A percentile compares a stretch with the other conserved stretches of the same genome.
phyloP scores from a whole-genome alignment of 2,888 invertebrate species.

The Euproctis similis region DNA sequence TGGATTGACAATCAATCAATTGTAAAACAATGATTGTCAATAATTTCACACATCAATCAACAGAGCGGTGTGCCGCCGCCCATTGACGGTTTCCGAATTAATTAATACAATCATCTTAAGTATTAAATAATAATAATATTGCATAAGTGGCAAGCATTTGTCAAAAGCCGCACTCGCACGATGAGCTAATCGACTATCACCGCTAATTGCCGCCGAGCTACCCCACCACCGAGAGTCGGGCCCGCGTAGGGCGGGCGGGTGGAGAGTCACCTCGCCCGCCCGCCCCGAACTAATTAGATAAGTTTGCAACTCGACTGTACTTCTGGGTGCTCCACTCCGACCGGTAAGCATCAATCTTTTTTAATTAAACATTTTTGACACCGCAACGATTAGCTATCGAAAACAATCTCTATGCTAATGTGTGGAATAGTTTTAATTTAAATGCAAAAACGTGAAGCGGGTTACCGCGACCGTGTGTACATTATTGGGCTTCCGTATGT shows the following conservation, averaged over 20 bases:
- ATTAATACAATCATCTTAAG: slow-evolving; percentile 55
- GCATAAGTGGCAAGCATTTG: slow-evolving; percentile 68
- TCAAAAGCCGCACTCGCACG: slow-evolving; percentile 73
- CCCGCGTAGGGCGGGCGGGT: slow-evolving; percentile 10
- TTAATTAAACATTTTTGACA: slow-evolving; percentile 76
- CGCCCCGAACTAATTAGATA: slow-evolving; percentile 72
- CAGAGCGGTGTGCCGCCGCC: slow-evolving; percentile 7
- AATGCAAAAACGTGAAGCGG: slow-evolving; percentile 42
- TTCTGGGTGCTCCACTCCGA: slow-evolving; percentile 65
- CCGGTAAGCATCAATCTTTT: slow-evolving; percentile 75
- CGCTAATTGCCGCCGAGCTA: slow-evolving; percentile 62
- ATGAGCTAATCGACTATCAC: slow-evolving; percentile 76
- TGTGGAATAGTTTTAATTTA: slow-evolving; percentile 52
- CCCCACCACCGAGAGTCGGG: slow-evolving; percentile 18
- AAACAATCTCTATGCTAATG: slow-evolving; percentile 64
- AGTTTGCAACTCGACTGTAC: slow-evolving; percentile 74
- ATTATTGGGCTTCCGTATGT: slow-evolving; percentile 14
- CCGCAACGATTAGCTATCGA: slow-evolving; percentile 69
- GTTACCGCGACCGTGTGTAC: slow-evolving; percentile 15
- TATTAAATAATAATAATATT: slow-evolving; percentile 60
- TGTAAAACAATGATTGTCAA: slow-evolving; percentile 10
- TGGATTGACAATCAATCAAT: slow-evolving; percentile 5
- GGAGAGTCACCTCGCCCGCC: slow-evolving; percentile 18
- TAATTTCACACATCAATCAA: slow-evolving; percentile 7
- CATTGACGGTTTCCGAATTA: slow-evolving; percentile 28